Evolutionary conservation across 2,888 invertebrate genomes (phyloP).

Genomic region (Capitulum mitella): DNA sequence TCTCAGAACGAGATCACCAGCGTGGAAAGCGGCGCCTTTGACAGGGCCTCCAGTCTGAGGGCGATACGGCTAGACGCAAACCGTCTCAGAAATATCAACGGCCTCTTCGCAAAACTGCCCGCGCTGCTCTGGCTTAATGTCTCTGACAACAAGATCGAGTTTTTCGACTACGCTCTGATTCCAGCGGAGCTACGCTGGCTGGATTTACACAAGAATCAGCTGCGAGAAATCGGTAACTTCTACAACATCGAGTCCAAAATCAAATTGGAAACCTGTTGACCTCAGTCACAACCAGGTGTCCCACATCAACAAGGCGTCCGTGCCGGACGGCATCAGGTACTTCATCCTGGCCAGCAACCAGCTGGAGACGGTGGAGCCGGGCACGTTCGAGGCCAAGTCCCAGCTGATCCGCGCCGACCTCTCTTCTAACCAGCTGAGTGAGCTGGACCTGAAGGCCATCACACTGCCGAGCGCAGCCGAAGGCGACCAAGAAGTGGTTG

Average conservation of each 20-base stretch:
- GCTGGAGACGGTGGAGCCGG: conserved; percentile 59
- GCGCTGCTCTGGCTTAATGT: conserved; percentile 82
- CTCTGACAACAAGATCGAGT: conserved; percentile 78
- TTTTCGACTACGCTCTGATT: conserved; percentile 80
- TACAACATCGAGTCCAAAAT: conserved; percentile 51
- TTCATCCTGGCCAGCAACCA: conserved; percentile 58
- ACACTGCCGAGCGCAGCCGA: conserved; percentile 71
- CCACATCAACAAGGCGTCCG: conserved; percentile 54
- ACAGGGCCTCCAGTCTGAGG: conserved; percentile 68
- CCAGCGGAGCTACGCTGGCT: conserved; percentile 77
- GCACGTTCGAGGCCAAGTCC: conserved; percentile 79
- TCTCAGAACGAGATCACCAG: conserved; percentile 68
- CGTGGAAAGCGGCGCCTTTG: conserved; percentile 67
- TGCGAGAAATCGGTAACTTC: conserved; percentile 60
- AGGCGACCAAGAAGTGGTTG: conserved; percentile 49
- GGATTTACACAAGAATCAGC: conserved; percentile 79
- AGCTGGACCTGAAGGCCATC: conserved; percentile 81
- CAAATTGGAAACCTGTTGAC: conserved; percentile 71
- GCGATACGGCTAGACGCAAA: conserved; percentile 82
- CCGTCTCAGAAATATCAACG: conserved; percentile 69
- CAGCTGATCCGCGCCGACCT: conserved; percentile 85
- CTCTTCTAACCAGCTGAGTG: conserved; percentile 83
- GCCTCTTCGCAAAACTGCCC: conserved; percentile 72
- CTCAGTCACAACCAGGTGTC: conserved; percentile 80
- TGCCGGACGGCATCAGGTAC: conserved; percentile 76